phyloP scores from a whole-genome alignment of 2,113 vertebrate genomes.

The Pterocles orientalis region DNA sequence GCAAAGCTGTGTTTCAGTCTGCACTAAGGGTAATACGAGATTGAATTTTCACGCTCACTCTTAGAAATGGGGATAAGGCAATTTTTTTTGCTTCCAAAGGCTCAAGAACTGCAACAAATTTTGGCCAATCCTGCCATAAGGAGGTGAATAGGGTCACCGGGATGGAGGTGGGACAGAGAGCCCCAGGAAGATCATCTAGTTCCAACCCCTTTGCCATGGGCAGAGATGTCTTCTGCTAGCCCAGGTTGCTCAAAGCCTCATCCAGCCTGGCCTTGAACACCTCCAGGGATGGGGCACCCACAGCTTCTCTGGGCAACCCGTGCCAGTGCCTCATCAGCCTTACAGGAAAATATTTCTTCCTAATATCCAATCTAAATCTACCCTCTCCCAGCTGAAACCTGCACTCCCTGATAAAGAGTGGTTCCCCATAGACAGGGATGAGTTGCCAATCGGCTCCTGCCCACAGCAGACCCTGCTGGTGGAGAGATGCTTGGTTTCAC shows the following conservation, averaged over 20 bases:
- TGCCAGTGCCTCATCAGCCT: no score
- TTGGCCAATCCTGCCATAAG: not conserved
- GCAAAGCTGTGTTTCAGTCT: not conserved
- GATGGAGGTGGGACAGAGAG: not conserved
- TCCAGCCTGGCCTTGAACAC: no score
- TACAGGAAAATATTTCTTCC: no score
- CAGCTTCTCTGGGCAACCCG: no score
- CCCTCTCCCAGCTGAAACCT: no score
- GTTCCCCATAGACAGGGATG: not conserved
- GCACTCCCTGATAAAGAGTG: no score
- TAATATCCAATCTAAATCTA: no score
- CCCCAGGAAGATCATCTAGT: no score
- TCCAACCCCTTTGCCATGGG: no score
- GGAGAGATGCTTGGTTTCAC: not conserved
- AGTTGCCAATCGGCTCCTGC: not conserved
- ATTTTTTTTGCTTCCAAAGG: not conserved
- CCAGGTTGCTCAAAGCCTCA: no score
- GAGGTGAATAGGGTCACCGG: not conserved
- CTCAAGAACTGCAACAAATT: not conserved
- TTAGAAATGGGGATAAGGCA: not conserved
- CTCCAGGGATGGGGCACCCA: no score
- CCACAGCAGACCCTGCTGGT: not conserved
- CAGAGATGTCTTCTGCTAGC: no score
- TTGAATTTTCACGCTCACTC: rapidly evolving
- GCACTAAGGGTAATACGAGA: not conserved